Evolutionary conservation across 2,888 invertebrate species (phyloP).

Genomic region (Balanococcus diminutus): DNA sequence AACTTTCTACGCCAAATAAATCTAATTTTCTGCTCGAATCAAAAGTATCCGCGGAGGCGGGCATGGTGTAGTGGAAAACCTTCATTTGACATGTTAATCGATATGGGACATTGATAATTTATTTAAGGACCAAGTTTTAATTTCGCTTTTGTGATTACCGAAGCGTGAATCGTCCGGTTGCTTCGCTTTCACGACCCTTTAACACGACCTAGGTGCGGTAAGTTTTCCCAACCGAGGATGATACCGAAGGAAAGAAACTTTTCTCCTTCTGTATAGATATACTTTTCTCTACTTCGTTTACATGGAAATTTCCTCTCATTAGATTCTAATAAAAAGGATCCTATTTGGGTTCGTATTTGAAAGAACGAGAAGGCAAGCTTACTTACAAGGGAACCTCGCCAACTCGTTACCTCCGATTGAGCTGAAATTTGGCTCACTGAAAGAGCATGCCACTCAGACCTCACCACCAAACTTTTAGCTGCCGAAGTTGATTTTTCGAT

Average conservation of each 20-base stretch:
- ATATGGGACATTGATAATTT: constrained; percentile 17
- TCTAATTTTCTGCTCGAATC: constrained; percentile 31
- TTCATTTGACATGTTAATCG: constrained; percentile 27
- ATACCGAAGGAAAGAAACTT: background rate
- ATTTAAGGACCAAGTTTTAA: constrained; percentile 14
- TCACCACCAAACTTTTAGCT: too few species aligned
- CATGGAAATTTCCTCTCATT: background rate
- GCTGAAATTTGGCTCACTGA: too few species aligned
- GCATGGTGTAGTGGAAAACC: background rate
- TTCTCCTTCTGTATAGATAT: too few species aligned
- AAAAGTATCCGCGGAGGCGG: background rate
- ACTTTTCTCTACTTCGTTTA: background rate
- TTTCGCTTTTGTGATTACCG: constrained; percentile 7
- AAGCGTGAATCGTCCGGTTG: background rate
- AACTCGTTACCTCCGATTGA: too few species aligned
- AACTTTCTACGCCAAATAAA: constrained; percentile 11
- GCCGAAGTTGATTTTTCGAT: too few species aligned
- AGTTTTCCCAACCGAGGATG: background rate
- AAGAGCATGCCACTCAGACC: too few species aligned
- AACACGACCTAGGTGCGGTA: background rate
- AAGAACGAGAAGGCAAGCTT: too few species aligned
- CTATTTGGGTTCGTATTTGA: too few species aligned
- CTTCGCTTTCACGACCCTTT: background rate
- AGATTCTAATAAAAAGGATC: too few species aligned
- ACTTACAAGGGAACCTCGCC: too few species aligned